Percentiles rank a stretch among this genome's conserved stretches.
Conservation (phyloP, 1,140 invertebrate genomes). For the Drosophila mojavensis region DNA sequence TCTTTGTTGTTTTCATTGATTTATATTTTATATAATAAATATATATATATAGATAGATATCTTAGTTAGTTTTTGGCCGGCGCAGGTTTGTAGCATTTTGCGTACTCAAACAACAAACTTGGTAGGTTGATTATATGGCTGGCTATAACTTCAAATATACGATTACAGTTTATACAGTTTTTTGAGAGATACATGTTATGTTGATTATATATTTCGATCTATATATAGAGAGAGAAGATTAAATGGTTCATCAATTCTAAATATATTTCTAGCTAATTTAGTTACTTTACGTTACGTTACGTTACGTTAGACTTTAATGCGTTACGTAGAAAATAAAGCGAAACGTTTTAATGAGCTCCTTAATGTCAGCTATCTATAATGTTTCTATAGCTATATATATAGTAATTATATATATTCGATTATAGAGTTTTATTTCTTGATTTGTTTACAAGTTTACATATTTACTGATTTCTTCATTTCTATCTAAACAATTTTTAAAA, state of each 20-base stretch:
- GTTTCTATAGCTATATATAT: background rate
- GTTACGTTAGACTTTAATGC: constrained; percentile 8
- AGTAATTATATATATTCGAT: background rate
- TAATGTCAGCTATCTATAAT: background rate
- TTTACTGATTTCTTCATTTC: background rate
- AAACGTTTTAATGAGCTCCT: constrained; percentile 10
- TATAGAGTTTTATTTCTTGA: background rate
- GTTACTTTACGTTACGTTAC: constrained; percentile 15
- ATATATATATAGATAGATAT: background rate
- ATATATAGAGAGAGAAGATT: constrained; percentile 14
- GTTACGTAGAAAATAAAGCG: background rate
- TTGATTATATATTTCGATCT: constrained; percentile 49
- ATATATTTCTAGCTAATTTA: constrained; percentile 25
- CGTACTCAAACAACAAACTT: constrained; percentile 79
- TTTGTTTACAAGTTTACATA: constrained; percentile 7
- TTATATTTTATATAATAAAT: constrained; percentile 29
- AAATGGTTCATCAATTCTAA: constrained; percentile 24
- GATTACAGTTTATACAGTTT: constrained; percentile 75
- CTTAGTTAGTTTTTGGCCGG: constrained; percentile 64
- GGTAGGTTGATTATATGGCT: constrained; percentile 73
- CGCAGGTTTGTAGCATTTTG: constrained; percentile 80
- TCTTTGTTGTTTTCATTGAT: constrained; percentile 43
- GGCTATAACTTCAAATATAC: constrained; percentile 81
- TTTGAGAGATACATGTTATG: constrained; percentile 56
- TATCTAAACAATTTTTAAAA: constrained; percentile 3